phyloP scores from a whole-genome alignment of 2,113 vertebrate genomes.

The Speoplatyrhinus poulsoni region DNA sequence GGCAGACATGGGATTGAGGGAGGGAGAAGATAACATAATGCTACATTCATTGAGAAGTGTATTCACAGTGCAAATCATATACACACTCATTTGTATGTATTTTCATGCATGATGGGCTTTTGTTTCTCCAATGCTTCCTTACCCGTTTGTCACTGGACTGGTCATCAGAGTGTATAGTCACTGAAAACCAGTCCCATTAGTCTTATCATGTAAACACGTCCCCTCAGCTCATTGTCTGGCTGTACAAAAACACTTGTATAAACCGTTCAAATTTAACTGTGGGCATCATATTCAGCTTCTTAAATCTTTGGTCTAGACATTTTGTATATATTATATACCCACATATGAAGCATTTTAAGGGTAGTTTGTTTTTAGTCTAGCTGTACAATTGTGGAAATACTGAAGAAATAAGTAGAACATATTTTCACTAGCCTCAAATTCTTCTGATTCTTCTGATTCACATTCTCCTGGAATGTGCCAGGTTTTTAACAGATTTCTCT shows the following conservation, averaged over 20 bases:
- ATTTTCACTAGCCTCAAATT: too few species aligned
- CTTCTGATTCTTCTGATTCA: too few species aligned
- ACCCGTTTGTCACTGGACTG: constrained; percentile 48
- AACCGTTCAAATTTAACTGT: neutral
- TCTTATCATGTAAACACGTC: too few species aligned
- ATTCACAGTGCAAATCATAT: constrained; percentile 21
- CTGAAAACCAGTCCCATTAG: constrained; percentile 60
- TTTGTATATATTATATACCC: neutral
- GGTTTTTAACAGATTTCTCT: too few species aligned
- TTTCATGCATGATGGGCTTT: constrained; percentile 8
- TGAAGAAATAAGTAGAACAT: constrained; percentile 4
- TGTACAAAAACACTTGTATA: constrained; percentile 18
- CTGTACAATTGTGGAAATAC: constrained; percentile 41
- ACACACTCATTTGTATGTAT: constrained; percentile 27
- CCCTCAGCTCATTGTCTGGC: too few species aligned
- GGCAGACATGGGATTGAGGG: constrained; percentile 55
- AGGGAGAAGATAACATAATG: constrained; percentile 28
- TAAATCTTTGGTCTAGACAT: constrained; percentile 15
- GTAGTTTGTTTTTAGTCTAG: neutral
- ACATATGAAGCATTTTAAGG: neutral
- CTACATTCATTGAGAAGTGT: constrained; percentile 43
- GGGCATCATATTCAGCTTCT: constrained; percentile 2
- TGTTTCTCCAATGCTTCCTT: constrained; percentile 25
- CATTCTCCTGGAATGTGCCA: too few species aligned
- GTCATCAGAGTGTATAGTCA: constrained; percentile 78